Conservation (phyloP, 2,113 vertebrate genomes). For the Montifringilla adamsi region DNA sequence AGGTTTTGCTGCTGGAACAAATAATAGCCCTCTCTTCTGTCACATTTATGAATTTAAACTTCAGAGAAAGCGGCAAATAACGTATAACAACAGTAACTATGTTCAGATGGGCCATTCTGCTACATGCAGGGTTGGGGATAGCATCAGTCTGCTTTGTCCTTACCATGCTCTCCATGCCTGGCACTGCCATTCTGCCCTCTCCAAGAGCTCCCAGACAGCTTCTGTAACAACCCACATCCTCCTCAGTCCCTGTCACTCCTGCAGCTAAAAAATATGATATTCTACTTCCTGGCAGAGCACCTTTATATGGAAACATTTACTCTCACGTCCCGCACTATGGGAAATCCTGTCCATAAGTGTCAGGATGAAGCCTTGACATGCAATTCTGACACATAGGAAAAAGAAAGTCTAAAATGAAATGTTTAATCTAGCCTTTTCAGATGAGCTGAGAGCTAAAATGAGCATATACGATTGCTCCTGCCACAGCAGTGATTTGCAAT, state of each 20-base stretch:
- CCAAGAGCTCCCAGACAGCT: neutral
- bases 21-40: slow-evolving; percentile 39
- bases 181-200: neutral
- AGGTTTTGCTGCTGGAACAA: slow-evolving; percentile 15
- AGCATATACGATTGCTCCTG: neutral
- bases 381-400: neutral
- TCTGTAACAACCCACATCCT: neutral
- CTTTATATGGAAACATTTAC: neutral
- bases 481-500: neutral
- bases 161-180: neutral
- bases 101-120: neutral
- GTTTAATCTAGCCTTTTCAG: neutral
- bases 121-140: neutral
- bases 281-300: neutral
- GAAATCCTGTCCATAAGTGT: neutral
- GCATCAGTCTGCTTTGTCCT: neutral
- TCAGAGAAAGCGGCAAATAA: slow-evolving; percentile 37
- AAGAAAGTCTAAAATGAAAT: neutral
- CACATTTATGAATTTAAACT: neutral
- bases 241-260: neutral
- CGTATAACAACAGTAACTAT: neutral
- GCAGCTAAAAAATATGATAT: neutral
- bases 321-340: neutral
- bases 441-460: neutral
- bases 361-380: neutral